Percentiles rank a stretch among this genome's conserved stretches.
Evolutionary conservation across 1,140 invertebrate genomes (phyloP).

Genomic region (Andricus grossulariae): DNA sequence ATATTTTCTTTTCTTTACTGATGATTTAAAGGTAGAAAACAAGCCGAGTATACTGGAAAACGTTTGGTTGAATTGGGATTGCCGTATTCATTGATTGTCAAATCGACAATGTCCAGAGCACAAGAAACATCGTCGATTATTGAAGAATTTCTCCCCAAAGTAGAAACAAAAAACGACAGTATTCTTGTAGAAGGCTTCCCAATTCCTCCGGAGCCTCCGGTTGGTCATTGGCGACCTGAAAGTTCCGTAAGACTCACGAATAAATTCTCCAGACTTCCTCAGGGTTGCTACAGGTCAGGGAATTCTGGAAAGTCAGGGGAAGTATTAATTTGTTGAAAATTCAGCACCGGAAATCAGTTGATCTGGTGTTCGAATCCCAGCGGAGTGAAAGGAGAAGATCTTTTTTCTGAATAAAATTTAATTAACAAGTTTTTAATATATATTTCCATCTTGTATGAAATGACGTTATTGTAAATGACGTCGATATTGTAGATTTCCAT

Average conservation of each 20-base stretch:
- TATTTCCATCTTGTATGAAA: too few relatives aligned
- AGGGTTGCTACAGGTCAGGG: too few relatives aligned
- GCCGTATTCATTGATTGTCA: constrained; percentile 86
- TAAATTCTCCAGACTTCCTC: not conserved
- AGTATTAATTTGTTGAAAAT: too few relatives aligned
- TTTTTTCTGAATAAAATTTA: too few relatives aligned
- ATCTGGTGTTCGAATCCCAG: too few relatives aligned
- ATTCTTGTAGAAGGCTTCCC: constrained; percentile 94
- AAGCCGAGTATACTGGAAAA: constrained; percentile 89
- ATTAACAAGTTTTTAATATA: too few relatives aligned
- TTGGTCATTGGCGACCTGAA: constrained; percentile 91
- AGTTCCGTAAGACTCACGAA: constrained; percentile 78
- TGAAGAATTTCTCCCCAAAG: constrained; percentile 78
- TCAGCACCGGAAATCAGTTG: too few relatives aligned
- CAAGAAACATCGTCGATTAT: constrained; percentile 94
- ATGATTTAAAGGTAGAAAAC: constrained; percentile 81
- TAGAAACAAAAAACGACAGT: constrained; percentile 79
- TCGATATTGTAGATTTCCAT: too few relatives aligned
- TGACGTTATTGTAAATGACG: too few relatives aligned
- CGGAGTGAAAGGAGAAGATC: too few relatives aligned
- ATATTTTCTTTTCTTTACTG: constrained; percentile 32
- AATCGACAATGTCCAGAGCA: constrained; percentile 95
- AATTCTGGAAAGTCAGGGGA: too few relatives aligned
- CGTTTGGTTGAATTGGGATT: constrained; percentile 85
- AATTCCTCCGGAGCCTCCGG: constrained; percentile 94